Evolutionary conservation across 2,113 vertebrate genomes (phyloP), one percentile per base, ranked within the genome.

Genomic region (Todiramphus chloris): DNA sequence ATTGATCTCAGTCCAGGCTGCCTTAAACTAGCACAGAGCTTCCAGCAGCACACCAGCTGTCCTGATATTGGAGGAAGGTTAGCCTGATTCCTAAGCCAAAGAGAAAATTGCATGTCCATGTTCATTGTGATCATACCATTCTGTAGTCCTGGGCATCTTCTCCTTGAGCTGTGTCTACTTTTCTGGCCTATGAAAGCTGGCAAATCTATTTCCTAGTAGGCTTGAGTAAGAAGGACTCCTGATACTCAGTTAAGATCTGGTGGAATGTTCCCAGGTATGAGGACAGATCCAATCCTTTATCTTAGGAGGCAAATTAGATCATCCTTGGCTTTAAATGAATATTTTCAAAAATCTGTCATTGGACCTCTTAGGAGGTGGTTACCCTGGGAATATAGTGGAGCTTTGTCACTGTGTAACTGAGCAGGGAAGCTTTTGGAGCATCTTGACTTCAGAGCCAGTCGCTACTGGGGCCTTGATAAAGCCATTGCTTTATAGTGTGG

Each of bases 1-100:
- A 87, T 70, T 94, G 89, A 92, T 93, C 83, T 80, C 14, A 7
- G 60, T 83, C 81, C 94, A 94, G 74, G 74, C 77, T 69, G 74
- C 77, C 53, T 91, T 89, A 77, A 86, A 55, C 83, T 76, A 89
- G 62, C 16, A 60, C 67, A 67, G 83, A 72, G 80, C 74, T 95
- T 90, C 94, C 94, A 91, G 64, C 76, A 73, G 76, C 73, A 75
- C 48, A 53, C 0, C 83, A 84, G 91, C 89, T 91, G 89, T 72
- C 58, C 60, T 89, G 89, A 51, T 87, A 8, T 3, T 89, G 73
- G 27, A 73, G 62, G 63, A 72, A 35, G 56, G 41, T 81, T 81
- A 60, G 56, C 53, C 35, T 76, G 23, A 24, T 90, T 91, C 25
- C 70, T 67, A 67, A 87, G 83, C 83, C 92, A 91, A 69, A 59